Percentiles rank a stretch among this genome's conserved stretches.
phyloP scores from a whole-genome alignment of 1,140 invertebrate species.

The Argopecten irradians region DNA sequence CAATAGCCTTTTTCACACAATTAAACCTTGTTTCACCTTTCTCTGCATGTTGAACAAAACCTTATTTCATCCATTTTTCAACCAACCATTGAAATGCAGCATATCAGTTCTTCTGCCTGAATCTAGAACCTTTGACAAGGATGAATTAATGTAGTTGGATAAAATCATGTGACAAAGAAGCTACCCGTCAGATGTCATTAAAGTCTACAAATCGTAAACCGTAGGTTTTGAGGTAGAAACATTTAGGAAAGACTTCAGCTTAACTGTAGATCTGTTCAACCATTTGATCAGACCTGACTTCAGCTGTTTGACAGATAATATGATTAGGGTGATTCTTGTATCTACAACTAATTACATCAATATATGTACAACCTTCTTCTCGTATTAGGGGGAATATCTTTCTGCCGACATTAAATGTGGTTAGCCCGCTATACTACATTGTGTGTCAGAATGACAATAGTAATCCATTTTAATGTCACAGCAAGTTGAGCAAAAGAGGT shows the following conservation, averaged over 20 bases:
- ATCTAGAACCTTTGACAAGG: too few relatives aligned
- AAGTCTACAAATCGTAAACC: too few relatives aligned
- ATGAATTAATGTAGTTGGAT: too few relatives aligned
- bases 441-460: background rate
- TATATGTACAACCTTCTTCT: background rate
- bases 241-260: too few relatives aligned
- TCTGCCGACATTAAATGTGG: background rate
- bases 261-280: too few relatives aligned
- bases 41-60: background rate
- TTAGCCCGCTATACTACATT: background rate
- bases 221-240: too few relatives aligned
- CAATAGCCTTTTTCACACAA: background rate
- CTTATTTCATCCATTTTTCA: background rate
- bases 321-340: background rate
- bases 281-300: background rate
- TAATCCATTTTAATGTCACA: conserved; percentile 12
- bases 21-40: background rate
- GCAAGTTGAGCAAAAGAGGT: background rate
- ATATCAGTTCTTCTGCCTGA: too few relatives aligned
- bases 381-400: background rate
- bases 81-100: too few relatives aligned
- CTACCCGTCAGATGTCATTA: too few relatives aligned
- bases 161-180: too few relatives aligned
- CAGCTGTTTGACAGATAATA: background rate
- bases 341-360: conserved; percentile 9